Percentiles rank a stretch among this genome's conserved stretches.
Evolutionary conservation across 2,113 vertebrate species (phyloP).

Genomic region (Pachycephala philippinensis): DNA sequence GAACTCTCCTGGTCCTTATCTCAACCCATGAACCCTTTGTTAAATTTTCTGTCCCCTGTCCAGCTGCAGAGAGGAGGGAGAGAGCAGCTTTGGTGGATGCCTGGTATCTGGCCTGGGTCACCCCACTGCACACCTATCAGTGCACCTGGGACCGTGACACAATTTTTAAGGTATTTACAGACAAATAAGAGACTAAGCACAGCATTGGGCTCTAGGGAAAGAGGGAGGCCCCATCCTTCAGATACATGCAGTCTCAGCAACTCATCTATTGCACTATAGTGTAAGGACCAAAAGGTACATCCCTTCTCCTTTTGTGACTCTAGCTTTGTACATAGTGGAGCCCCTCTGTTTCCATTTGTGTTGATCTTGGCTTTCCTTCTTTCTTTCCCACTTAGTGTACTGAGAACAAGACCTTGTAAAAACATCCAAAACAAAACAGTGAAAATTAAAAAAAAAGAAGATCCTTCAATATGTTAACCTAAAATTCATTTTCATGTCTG

Average conservation of each 20-base stretch:
- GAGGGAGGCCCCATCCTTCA: background rate
- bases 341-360: background rate
- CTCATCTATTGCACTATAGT: background rate
- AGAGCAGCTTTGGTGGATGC: background rate
- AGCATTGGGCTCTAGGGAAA: background rate
- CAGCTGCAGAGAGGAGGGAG: background rate
- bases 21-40: background rate
- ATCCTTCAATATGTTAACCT: background rate
- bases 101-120: background rate
- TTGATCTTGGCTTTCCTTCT: background rate
- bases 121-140: background rate
- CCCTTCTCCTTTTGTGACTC: background rate
- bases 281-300: background rate
- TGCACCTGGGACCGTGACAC: no score
- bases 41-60: background rate
- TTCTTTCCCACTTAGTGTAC: background rate
- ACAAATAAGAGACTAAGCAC: background rate
- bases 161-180: background rate
- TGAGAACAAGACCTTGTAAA: background rate
- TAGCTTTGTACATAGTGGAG: background rate
- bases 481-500: background rate
- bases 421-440: rapidly evolving
- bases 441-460: rapidly evolving
- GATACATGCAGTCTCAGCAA: rapidly evolving
- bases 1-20: background rate